A percentile compares a stretch with the other conserved stretches of the same genome.
Conservation (phyloP, 2,113 vertebrate species). For the Clupea harengus region DNA sequence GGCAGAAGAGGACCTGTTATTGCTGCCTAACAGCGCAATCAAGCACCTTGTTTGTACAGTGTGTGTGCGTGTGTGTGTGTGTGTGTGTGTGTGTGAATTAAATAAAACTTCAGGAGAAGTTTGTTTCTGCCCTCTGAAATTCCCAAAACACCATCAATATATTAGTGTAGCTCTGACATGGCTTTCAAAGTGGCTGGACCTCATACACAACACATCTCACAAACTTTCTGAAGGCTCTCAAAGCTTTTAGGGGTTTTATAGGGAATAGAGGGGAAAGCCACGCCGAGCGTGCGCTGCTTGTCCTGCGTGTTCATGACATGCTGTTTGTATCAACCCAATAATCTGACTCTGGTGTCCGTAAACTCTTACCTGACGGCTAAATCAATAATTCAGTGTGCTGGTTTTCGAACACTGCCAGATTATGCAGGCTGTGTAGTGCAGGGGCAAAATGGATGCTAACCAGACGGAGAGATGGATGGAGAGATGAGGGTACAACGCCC, state of each 20-base stretch:
- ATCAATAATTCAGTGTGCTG: neutral
- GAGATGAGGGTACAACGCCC: neutral
- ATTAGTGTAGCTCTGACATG: neutral
- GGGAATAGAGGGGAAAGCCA: neutral
- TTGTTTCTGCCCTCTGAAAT: neutral
- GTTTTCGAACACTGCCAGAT: neutral
- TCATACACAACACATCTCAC: neutral
- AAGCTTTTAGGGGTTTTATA: neutral
- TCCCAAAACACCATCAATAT: neutral
- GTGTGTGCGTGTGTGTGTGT: neutral
- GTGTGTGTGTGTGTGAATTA: neutral
- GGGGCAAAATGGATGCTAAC: neutral
- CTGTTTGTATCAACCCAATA: neutral
- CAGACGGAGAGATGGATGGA: neutral
- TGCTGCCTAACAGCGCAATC: neutral
- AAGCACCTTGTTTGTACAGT: neutral
- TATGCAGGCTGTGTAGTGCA: neutral
- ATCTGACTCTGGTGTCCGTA: neutral
- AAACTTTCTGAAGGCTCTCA: neutral
- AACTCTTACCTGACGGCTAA: neutral
- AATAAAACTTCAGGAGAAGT: neutral
- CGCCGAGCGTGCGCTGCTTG: no score
- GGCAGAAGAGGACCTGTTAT: constrained; percentile 22
- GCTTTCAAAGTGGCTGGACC: neutral
- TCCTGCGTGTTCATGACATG: neutral